Evolutionary conservation across 2,113 vertebrate genomes (phyloP), one percentile per base, ranked within the genome.

Genomic region (Tetrax tetrax): DNA sequence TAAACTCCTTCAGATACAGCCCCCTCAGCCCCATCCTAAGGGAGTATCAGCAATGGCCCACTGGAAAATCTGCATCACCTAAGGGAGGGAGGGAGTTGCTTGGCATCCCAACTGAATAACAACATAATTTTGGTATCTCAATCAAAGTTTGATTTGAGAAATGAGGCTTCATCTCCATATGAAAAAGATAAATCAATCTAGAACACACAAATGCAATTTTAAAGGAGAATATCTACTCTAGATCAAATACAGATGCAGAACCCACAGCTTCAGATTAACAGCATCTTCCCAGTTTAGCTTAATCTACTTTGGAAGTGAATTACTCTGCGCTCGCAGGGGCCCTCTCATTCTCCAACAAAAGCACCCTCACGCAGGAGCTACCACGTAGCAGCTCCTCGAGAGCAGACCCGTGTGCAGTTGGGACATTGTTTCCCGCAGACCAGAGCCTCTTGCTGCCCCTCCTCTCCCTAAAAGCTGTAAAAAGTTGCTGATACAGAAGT

Each of bases 211-310:
- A 93, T 50, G 41, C 8, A 61, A 80, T 91, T 95, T 95, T 69
- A 90, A 91, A 89, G 72, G 33, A 57, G 28, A 90, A 8, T 63
- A 94, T 85, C 66, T 90, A 87, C 50, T 90, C 72, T 68, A 90
- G 87, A 91, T 93, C 68, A 94, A 93, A 91, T 50, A 61, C 87
- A 96, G 93, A 93, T 66, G 90, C 77, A 89, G 83, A 80, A 82
- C 48, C 29, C 81, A 85, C 61, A 94, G 69, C 48, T 94, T 89
- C 77, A 84, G 65, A 87, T 79, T 61, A 95, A 87, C 87, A 87
- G 77, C 65, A 53, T 93, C 77, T 69, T 95, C 77, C 70, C 37
- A 51, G 63, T 77, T 91, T 35, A 87, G 70, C 31, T 86, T 94
- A 83, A 87, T 90, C 59, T 93, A 50, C 54, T 95, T 90, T 27